phyloP scores from a whole-genome alignment of 2,888 invertebrate species.

The Lamproptera curius region DNA sequence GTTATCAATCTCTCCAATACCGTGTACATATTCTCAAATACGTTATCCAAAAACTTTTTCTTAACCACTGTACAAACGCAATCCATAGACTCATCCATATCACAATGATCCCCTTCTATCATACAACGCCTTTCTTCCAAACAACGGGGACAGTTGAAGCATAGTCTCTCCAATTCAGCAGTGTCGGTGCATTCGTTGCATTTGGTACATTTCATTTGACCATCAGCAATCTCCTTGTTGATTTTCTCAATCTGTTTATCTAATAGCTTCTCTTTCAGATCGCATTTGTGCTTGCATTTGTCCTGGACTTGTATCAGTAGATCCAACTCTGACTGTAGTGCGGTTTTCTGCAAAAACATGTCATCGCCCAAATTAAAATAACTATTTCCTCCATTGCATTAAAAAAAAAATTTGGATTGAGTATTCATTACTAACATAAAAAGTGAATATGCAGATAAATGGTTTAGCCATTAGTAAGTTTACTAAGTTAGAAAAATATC shows the following conservation, averaged over 20 bases:
- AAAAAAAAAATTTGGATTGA: too few relatives aligned
- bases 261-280: conserved; percentile 41
- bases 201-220: conserved; percentile 39
- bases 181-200: conserved; percentile 56
- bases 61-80: conserved; percentile 60
- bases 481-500: too few relatives aligned
- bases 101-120: conserved; percentile 40
- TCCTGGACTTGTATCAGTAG: conserved; percentile 43
- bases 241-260: conserved; percentile 43
- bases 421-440: too few relatives aligned
- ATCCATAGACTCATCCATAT: conserved; percentile 38
- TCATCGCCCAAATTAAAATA: too few relatives aligned
- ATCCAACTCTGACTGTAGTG: conserved; percentile 47
- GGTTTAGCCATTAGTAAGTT: too few relatives aligned
- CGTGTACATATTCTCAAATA: conserved; percentile 68
- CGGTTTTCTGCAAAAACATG: conserved; percentile 45
- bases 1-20: conserved; percentile 50
- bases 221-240: conserved; percentile 40
- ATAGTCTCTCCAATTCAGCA: conserved; percentile 44
- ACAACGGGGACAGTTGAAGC: conserved; percentile 62
- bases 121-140: conserved; percentile 44
- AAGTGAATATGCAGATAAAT: too few relatives aligned
- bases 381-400: too few relatives aligned
- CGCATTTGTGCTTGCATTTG: conserved; percentile 51
- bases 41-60: conserved; percentile 58